Evolutionary conservation across 2,113 vertebrate genomes (phyloP), one percentile per base, ranked within the genome.

Genomic region (Alosa alosa): DNA sequence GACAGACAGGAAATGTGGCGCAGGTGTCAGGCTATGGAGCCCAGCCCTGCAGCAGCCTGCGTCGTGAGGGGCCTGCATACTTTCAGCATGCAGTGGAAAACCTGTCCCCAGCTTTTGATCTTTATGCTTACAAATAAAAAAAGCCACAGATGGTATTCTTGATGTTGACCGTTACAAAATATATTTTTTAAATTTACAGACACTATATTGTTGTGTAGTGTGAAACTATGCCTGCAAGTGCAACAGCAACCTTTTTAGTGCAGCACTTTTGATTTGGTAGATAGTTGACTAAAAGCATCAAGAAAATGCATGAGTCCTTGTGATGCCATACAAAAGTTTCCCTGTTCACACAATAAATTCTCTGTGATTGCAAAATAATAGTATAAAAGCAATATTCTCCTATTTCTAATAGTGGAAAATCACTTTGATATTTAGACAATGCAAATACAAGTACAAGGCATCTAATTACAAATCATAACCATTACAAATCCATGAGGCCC

Each of bases 401-500:
- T n/a, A n/a, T n/a, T 0, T 10, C 86, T 87, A 87, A 87, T 49
- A 86, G 81, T 86, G 82, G 85, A 81, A 68, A 89, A 84, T 87
- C 25, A 39, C 36, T 55, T 81, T 46, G 84, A 82, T 87, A 55
- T 60, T 50, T 86, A 72, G 85, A 47, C 72, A 83, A 41, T 88
- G 83, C 84, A 87, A 90, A 87, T 84, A 49, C 64, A 88, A 52
- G 78, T 84, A 60, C 87, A 88, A 87, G 86, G 84, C 81, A 44
- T 44, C 86, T 90, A 86, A 86, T 82, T 86, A 84, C 82, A 87
- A 31, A 31, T 31, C 31, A 31, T 31, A 1, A 31, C 31, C 60
- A 89, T 86, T 78, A 86, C 78, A 90, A 90, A 87, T 89, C 86
- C 83, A 0, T 83, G 86, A 83, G 91, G 88, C 50, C 83, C 86